Percentiles rank a stretch among this genome's conserved stretches.
Evolutionary conservation across 2,888 invertebrate genomes (phyloP).

Genomic region (Acrobasis consociella): DNA sequence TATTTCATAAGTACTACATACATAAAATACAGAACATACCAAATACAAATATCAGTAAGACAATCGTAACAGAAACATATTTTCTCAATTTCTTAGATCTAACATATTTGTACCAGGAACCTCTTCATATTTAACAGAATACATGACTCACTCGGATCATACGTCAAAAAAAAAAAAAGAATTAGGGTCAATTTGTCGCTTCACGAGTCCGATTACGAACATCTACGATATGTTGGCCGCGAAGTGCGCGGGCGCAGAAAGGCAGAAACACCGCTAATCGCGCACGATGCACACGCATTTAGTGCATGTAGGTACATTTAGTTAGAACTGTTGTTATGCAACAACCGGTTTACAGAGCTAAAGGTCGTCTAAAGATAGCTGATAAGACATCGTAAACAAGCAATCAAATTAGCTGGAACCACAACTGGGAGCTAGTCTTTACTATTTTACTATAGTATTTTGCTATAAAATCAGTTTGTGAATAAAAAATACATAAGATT

Average conservation of each 20-base stretch:
- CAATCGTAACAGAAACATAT: too few relatives aligned
- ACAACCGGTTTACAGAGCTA: slow-evolving; percentile 10
- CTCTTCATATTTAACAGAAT: too few relatives aligned
- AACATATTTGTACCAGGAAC: neutral
- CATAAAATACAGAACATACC: too few relatives aligned
- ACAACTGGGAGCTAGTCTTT: neutral
- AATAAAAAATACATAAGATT: too few relatives aligned
- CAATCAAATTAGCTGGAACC: neutral
- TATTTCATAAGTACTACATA: too few relatives aligned
- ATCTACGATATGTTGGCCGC: slow-evolving; percentile 28
- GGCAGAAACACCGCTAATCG: slow-evolving; percentile 27
- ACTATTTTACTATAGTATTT: too few relatives aligned
- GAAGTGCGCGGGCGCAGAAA: slow-evolving; percentile 29
- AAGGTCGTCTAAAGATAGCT: slow-evolving; percentile 26
- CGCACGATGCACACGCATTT: slow-evolving; percentile 28
- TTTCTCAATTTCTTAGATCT: neutral
- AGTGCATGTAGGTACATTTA: slow-evolving; percentile 27
- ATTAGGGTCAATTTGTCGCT: slow-evolving; percentile 18
- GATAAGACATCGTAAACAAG: slow-evolving; percentile 15
- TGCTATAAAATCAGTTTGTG: too few relatives aligned
- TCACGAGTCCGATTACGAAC: neutral
- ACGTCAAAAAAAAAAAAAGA: slow-evolving; percentile 9
- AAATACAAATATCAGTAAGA: too few relatives aligned
- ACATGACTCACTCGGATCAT: slow-evolving; percentile 3
- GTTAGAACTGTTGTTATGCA: slow-evolving; percentile 19